A percentile compares a stretch with the other conserved stretches of the same genome.
These are phyloP conservation scores for Hydroisotoma schaefferi DNA, from an alignment of 2,888 invertebrate species.

Conservation along the genomic window DNA sequence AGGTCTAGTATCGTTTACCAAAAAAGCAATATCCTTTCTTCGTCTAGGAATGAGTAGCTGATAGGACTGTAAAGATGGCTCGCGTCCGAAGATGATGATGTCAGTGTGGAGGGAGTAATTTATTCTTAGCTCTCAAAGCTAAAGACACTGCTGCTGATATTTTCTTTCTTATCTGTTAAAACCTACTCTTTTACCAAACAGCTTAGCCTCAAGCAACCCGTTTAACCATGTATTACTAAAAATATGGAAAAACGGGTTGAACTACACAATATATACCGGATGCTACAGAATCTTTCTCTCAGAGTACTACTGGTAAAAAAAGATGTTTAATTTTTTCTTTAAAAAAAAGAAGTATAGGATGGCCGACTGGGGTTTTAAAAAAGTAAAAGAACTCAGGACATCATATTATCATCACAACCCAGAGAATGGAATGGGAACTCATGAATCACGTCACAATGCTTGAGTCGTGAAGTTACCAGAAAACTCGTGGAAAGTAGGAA, in stretches of 20 bases:
- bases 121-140: constrained; percentile 40
- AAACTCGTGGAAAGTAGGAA: constrained; percentile 13
- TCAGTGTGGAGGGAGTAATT: constrained; percentile 41
- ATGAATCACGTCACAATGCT: constrained; percentile 40
- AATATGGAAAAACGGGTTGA: background rate
- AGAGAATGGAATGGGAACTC: constrained; percentile 41
- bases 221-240: constrained; percentile 1
- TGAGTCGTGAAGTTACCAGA: constrained; percentile 10
- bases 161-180: constrained; percentile 40
- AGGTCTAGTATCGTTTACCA: background rate
- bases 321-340: no score
- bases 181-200: constrained; percentile 41
- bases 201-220: constrained; percentile 34
- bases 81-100: constrained; percentile 39
- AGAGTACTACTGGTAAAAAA: no score
- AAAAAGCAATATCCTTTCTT: constrained; percentile 3
- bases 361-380: constrained; percentile 2
- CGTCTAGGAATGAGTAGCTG: no score
- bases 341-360: background rate
- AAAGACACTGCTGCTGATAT: constrained; percentile 39
- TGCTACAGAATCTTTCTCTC: no score
- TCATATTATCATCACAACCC: constrained; percentile 42
- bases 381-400: constrained; percentile 4
- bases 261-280: background rate
- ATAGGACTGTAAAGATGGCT: constrained; percentile 7